These are phyloP conservation scores for Semnopithecus entellus DNA, from an alignment of 2,113 vertebrate species.

Conservation along the genomic window DNA sequence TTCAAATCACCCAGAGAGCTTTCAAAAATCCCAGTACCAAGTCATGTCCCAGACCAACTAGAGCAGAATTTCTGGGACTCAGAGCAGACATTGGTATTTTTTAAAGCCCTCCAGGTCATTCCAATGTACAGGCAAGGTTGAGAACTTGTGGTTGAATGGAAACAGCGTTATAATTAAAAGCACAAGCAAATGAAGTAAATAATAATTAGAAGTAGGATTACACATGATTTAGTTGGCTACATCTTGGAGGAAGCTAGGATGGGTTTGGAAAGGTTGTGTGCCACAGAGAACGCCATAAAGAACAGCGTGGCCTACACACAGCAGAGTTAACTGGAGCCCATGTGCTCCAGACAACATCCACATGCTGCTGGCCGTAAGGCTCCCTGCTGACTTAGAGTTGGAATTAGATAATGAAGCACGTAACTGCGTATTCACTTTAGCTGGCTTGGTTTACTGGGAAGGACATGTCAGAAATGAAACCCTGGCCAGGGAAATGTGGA, in stretches of 20 bases:
- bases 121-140: background rate
- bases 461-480: background rate
- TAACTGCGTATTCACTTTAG: no score
- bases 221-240: background rate
- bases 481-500: background rate
- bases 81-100: background rate
- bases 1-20: no score
- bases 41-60: background rate
- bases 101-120: background rate
- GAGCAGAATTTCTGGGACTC: background rate
- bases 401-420: background rate
- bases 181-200: background rate
- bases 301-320: background rate
- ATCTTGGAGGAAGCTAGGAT: background rate
- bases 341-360: accelerated
- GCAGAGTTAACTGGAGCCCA: background rate
- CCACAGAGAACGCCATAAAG: background rate
- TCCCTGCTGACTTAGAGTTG: background rate
- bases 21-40: background rate
- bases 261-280: background rate
- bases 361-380: background rate
- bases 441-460: background rate
- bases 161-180: background rate
- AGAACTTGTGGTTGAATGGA: background rate
- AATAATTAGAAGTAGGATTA: background rate